A percentile compares a stretch with the other conserved stretches of the same genome.
These are phyloP conservation scores for Lasius fuliginosus DNA, from an alignment of 2,888 invertebrate species.

Conservation along the genomic window DNA sequence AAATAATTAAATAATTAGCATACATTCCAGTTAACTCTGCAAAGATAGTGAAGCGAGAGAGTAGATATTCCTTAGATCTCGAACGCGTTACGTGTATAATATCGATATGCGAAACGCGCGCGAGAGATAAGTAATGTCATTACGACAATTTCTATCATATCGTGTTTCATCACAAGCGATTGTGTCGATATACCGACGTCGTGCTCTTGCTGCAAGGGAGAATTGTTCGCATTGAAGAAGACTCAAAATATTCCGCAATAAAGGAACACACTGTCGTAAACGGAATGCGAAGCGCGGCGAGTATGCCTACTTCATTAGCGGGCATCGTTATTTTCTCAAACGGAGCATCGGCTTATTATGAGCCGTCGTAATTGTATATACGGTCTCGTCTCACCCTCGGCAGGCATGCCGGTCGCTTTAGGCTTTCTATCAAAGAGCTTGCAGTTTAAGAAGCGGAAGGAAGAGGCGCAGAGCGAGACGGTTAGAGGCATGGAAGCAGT, in stretches of 20 bases:
- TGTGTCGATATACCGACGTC: neutral
- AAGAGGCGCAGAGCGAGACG: conserved; percentile 61
- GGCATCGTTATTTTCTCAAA: conserved; percentile 59
- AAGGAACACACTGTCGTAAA: neutral
- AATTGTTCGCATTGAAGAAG: conserved; percentile 26
- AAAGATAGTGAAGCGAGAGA: neutral
- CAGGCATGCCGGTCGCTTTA: conserved; percentile 56
- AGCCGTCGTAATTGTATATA: conserved; percentile 44
- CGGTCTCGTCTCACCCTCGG: conserved; percentile 52
- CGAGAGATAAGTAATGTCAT: conserved; percentile 19
- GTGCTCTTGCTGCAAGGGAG: neutral
- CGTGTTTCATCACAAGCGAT: neutral
- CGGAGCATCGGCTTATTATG: conserved; percentile 67
- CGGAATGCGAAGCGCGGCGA: conserved; percentile 13
- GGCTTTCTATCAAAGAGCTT: conserved; percentile 71
- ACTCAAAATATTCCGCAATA: conserved; percentile 21
- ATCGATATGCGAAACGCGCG: neutral
- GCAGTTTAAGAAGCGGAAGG: conserved; percentile 74
- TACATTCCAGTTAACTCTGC: neutral
- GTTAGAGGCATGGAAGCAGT: conserved; percentile 48
- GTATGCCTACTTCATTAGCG: conserved; percentile 36
- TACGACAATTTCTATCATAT: conserved; percentile 11
- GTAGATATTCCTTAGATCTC: conserved; percentile 15
- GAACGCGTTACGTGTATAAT: neutral
- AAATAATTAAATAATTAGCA: conserved; percentile 1